Percentiles rank a stretch among this genome's conserved stretches.
Conservation (phyloP, 1,140 invertebrate species). For the Drosophila saltans region DNA sequence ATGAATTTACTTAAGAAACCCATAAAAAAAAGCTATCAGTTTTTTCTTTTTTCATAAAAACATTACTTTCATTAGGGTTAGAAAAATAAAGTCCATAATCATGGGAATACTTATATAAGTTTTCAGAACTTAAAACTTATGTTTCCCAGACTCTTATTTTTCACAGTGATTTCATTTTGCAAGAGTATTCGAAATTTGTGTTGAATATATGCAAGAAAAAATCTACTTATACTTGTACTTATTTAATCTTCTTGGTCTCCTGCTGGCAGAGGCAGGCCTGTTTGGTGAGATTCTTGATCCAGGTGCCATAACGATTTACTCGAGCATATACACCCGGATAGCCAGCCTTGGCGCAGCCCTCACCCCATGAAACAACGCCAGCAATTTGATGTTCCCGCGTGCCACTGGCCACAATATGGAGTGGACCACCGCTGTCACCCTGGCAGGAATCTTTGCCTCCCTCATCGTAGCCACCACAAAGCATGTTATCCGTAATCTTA, state of each 20-base stretch:
- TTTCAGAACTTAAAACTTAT: background rate
- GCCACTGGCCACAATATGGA: conserved; percentile 84
- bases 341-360: conserved; percentile 90
- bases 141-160: background rate
- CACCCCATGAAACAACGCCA: conserved; percentile 91
- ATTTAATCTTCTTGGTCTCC: conserved; percentile 77
- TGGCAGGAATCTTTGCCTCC: conserved; percentile 91
- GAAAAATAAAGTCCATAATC: no score
- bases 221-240: conserved; percentile 27
- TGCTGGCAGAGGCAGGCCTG: conserved; percentile 88
- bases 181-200: conserved; percentile 32
- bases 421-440: conserved; percentile 88
- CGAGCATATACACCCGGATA: conserved; percentile 94
- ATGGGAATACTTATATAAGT: background rate
- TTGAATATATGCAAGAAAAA: background rate
- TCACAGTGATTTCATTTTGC: background rate
- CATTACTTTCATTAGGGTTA: background rate
- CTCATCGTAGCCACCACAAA: conserved; percentile 91
- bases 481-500: conserved; percentile 92
- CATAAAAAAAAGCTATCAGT: background rate
- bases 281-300: conserved; percentile 88
- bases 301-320: conserved; percentile 90
- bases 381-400: conserved; percentile 83
- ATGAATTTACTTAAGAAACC: background rate
- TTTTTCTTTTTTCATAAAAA: background rate